Percentiles rank a stretch among this genome's conserved stretches.
These are phyloP conservation scores for human DNA, from an alignment of 2,113 vertebrate genomes.

Conservation along the genomic window DNA sequence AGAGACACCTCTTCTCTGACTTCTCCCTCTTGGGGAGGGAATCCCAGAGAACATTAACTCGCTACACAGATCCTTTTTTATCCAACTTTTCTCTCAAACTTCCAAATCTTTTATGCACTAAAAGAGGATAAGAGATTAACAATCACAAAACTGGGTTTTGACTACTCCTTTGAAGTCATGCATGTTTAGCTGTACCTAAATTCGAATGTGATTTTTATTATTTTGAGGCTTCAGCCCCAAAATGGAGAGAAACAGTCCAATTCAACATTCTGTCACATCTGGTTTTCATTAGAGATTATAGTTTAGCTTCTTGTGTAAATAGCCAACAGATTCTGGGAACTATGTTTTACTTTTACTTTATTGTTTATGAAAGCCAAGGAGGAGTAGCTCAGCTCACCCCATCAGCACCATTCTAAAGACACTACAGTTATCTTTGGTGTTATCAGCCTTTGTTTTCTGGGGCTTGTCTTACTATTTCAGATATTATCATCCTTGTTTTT, in stretches of 20 bases:
- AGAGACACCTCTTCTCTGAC: neutral
- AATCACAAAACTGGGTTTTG: neutral
- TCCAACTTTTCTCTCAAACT: neutral
- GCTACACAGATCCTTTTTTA: neutral
- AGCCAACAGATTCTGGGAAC: neutral
- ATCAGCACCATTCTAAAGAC: neutral
- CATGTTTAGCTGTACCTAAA: neutral
- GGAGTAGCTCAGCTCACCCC: neutral
- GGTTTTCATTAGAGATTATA: neutral
- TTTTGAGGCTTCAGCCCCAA: neutral
- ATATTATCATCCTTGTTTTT: neutral
- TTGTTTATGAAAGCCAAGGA: neutral
- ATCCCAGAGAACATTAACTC: neutral
- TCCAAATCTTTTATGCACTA: neutral
- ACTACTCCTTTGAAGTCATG: neutral
- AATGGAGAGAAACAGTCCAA: neutral
- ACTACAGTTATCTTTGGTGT: neutral
- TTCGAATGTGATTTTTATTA: constrained; percentile 26
- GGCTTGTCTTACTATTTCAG: neutral
- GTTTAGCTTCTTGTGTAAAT: neutral
- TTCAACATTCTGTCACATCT: neutral
- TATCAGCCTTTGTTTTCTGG: neutral
- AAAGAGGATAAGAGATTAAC: neutral
- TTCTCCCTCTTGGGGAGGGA: neutral
- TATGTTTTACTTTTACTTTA: neutral